Evolutionary conservation across 2,888 invertebrate genomes (phyloP).

Genomic region (Luffia ferchaultella): DNA sequence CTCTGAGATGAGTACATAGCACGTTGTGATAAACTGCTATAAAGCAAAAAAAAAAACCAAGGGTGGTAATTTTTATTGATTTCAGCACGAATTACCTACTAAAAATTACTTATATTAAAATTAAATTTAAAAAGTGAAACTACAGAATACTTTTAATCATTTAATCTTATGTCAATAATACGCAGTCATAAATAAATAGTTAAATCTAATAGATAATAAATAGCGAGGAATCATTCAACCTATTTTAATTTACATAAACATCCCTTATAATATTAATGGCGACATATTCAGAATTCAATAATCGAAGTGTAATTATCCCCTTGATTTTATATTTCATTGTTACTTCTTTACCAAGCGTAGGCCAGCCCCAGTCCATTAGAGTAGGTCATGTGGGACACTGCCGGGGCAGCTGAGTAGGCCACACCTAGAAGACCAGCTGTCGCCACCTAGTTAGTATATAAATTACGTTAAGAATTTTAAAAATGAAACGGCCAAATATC

Average conservation of each 20-base stretch:
- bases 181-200: too few relatives aligned
- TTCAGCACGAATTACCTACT: too few relatives aligned
- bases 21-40: too few relatives aligned
- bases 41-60: too few relatives aligned
- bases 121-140: too few relatives aligned
- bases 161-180: conserved; percentile 13
- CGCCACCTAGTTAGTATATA: conserved; percentile 38
- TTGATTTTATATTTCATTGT: not conserved
- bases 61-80: too few relatives aligned
- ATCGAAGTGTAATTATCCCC: not conserved
- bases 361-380: conserved; percentile 61
- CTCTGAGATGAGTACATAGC: too few relatives aligned
- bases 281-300: not conserved
- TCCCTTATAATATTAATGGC: conserved; percentile 4
- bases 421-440: conserved; percentile 62
- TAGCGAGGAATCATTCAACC: conserved; percentile 49
- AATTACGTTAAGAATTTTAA: not conserved
- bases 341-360: conserved; percentile 56
- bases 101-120: too few relatives aligned
- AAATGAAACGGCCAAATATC: too few relatives aligned
- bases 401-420: conserved; percentile 67
- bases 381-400: conserved; percentile 70
- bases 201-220: conserved; percentile 53
- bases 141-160: too few relatives aligned
- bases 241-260: conserved; percentile 12